phyloP scores from a whole-genome alignment of 2,797 vertebrate genomes.

The Rhodeus uyekii region DNA sequence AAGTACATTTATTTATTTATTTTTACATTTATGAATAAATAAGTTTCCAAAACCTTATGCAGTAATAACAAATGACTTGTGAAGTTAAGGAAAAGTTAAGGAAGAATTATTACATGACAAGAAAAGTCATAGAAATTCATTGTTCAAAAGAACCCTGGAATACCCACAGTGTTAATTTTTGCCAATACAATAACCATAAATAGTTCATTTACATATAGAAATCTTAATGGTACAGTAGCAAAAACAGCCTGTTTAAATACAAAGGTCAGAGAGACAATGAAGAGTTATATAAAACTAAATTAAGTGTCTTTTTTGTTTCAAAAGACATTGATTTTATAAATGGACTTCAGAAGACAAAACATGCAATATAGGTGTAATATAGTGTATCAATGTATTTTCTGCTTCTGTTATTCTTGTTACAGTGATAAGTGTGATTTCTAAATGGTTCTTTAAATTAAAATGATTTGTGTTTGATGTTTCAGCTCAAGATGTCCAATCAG shows the following conservation, averaged over 20 bases:
- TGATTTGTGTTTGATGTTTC: neutral
- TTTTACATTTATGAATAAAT: no score
- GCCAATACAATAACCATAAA: neutral
- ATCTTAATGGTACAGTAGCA: neutral
- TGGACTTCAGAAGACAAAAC: neutral
- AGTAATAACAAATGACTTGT: neutral
- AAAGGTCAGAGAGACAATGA: neutral
- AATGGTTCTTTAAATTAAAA: neutral
- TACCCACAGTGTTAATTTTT: neutral
- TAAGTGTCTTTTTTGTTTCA: neutral
- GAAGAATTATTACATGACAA: no score
- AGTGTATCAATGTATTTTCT: neutral
- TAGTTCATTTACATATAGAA: neutral
- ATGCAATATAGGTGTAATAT: neutral
- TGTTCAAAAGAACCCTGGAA: neutral
- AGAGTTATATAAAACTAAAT: neutral
- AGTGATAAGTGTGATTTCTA: neutral
- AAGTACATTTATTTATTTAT: neutral
- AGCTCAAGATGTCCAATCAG: conserved; percentile 35
- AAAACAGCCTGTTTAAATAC: neutral
- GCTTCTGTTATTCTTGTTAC: neutral
- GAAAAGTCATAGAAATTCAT: neutral
- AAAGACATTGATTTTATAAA: neutral
- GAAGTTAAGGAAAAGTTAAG: neutral
- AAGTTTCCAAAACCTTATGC: neutral